These are phyloP conservation scores for Lutjanus argentimaculatus DNA, from an alignment of 2,797 vertebrate genomes.

Conservation along the genomic window DNA sequence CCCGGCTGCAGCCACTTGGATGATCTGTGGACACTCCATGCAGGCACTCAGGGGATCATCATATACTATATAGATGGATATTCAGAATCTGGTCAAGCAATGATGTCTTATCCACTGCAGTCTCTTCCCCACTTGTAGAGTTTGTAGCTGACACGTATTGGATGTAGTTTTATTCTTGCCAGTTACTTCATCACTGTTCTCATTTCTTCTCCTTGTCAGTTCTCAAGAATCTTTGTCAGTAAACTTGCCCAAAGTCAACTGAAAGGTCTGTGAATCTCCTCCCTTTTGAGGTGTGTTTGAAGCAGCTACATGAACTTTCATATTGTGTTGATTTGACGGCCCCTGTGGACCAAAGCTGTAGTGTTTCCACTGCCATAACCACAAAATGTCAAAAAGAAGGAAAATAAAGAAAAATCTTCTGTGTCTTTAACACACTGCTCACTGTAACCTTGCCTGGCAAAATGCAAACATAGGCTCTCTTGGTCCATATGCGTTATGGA, in stretches of 20 bases:
- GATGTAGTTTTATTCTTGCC: not conserved
- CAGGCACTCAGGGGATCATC: conserved; percentile 13
- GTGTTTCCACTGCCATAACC: too few species aligned
- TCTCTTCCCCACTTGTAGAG: not conserved
- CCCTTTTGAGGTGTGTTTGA: not conserved
- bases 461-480: too few species aligned
- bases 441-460: too few species aligned
- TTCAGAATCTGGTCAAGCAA: conserved; percentile 31
- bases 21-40: conserved; percentile 28
- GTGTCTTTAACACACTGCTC: too few species aligned
- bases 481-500: too few species aligned
- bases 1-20: conserved; percentile 30
- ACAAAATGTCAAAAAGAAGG: too few species aligned
- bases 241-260: conserved; percentile 1
- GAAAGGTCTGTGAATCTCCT: not conserved
- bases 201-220: not conserved
- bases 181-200: not conserved
- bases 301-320: too few species aligned
- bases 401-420: too few species aligned
- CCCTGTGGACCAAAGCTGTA: too few species aligned
- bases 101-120: not conserved
- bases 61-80: not conserved
- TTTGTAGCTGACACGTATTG: conserved; percentile 8
- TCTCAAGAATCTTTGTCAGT: conserved; percentile 1
- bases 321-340: too few species aligned